A percentile compares a stretch with the other conserved stretches of the same genome.
Conservation (phyloP, 2,888 invertebrate genomes). For the Stenodera caucasica region DNA sequence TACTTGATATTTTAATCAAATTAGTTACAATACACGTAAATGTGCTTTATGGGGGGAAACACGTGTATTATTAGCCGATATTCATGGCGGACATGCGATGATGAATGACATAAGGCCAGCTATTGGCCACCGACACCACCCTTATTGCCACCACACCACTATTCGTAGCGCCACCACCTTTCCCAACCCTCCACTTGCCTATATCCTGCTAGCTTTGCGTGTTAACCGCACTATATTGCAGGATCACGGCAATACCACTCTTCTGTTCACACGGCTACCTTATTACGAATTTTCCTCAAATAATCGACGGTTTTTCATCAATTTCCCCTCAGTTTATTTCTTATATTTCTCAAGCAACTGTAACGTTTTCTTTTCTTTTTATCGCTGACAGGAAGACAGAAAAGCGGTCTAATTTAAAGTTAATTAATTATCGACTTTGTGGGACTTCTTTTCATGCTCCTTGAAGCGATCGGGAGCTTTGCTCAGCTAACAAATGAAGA, state of each 20-base stretch:
- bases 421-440: no score
- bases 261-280: conserved; percentile 37
- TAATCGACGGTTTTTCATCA: background rate
- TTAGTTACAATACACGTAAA: no score
- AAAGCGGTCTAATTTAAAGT: no score
- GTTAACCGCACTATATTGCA: conserved; percentile 33
- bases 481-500: no score
- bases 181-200: background rate
- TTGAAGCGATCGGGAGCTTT: no score
- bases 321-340: no score
- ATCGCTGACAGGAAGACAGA: no score
- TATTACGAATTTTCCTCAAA: conserved; percentile 25
- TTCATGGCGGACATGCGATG: background rate
- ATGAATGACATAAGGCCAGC: background rate
- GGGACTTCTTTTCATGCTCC: no score
- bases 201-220: conserved; percentile 26
- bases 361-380: no score
- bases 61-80: background rate
- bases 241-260: conserved; percentile 37
- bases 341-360: no score
- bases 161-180: background rate
- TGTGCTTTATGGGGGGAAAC: no score
- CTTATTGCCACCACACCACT: background rate
- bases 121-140: background rate
- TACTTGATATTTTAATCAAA: no score